Conservation (phyloP, 2,888 invertebrate species). For the Scrobipalpa atriplicella region DNA sequence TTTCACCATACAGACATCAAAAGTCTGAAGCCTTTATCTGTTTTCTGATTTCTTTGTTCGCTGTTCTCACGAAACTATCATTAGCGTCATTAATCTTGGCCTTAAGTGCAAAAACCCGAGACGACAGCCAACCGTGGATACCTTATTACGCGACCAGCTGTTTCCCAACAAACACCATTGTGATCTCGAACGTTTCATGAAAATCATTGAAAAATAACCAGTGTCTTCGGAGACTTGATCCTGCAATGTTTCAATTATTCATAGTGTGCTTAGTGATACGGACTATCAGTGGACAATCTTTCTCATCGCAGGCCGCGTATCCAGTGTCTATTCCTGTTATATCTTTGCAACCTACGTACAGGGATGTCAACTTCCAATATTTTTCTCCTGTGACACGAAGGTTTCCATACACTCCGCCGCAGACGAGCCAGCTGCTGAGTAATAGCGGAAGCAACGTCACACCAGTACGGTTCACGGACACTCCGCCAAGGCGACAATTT, state of each 20-base stretch:
- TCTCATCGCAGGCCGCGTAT: conserved; percentile 41
- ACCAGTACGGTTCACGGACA: conserved; percentile 37
- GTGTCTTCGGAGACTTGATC: conserved; percentile 35
- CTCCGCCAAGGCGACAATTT: conserved; percentile 29
- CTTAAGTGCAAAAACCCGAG: conserved; percentile 64
- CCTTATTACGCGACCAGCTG: conserved; percentile 59
- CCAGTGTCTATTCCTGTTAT: conserved; percentile 33
- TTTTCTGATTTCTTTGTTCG: conserved; percentile 22
- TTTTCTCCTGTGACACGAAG: neutral
- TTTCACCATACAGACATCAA: neutral
- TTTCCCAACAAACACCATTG: conserved; percentile 54
- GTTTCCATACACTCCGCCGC: neutral
- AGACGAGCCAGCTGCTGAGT: conserved; percentile 25
- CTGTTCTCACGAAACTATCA: conserved; percentile 36
- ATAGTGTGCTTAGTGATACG: conserved; percentile 50
- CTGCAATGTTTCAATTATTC: conserved; percentile 54
- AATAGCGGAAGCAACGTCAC: conserved; percentile 34
- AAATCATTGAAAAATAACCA: conserved; percentile 34
- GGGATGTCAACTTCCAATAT: neutral
- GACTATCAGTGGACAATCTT: conserved; percentile 48
- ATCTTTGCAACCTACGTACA: conserved; percentile 32
- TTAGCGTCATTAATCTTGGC: conserved; percentile 46
- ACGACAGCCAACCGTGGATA: conserved; percentile 51
- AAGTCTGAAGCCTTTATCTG: neutral
- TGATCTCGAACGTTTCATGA: conserved; percentile 36